Evolutionary conservation across 2,888 invertebrate species (phyloP).

Genomic region (Leucophenga maculata): DNA sequence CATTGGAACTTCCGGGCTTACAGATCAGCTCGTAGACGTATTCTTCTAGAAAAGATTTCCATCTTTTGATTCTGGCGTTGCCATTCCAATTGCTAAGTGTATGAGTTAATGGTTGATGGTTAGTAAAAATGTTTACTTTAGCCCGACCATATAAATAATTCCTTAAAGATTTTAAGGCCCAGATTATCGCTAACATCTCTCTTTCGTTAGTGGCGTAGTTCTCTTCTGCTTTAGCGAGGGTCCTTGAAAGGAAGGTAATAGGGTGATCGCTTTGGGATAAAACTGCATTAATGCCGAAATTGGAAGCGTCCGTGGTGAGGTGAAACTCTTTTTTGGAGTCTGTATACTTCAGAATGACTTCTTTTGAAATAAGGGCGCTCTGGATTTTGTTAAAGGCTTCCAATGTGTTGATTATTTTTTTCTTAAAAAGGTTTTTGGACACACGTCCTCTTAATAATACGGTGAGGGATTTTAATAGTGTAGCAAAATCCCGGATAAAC

Average conservation of each 20-base stretch:
- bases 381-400: constrained; percentile 5
- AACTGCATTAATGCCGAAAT: background rate
- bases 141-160: constrained; percentile 63
- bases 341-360: background rate
- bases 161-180: constrained; percentile 63
- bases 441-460: constrained; percentile 36
- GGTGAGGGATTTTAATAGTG: constrained; percentile 33
- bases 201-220: constrained; percentile 63
- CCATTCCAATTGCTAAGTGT: constrained; percentile 4
- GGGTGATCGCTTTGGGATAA: constrained; percentile 36
- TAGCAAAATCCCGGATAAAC: background rate
- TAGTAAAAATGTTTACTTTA: constrained; percentile 41
- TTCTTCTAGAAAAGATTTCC: constrained; percentile 38
- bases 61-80: constrained; percentile 36
- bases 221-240: constrained; percentile 47
- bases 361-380: background rate
- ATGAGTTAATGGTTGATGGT: constrained; percentile 32
- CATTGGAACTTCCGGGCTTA: constrained; percentile 56
- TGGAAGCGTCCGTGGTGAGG: background rate
- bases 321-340: constrained; percentile 1
- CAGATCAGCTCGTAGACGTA: constrained; percentile 57
- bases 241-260: constrained; percentile 59
- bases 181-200: constrained; percentile 62
- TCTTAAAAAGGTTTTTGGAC: constrained; percentile 4
- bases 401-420: constrained; percentile 33